Percentiles rank a stretch among this genome's conserved stretches.
These are phyloP conservation scores for Silurus aristotelis DNA, from an alignment of 2,797 vertebrate genomes.

Conservation along the genomic window DNA sequence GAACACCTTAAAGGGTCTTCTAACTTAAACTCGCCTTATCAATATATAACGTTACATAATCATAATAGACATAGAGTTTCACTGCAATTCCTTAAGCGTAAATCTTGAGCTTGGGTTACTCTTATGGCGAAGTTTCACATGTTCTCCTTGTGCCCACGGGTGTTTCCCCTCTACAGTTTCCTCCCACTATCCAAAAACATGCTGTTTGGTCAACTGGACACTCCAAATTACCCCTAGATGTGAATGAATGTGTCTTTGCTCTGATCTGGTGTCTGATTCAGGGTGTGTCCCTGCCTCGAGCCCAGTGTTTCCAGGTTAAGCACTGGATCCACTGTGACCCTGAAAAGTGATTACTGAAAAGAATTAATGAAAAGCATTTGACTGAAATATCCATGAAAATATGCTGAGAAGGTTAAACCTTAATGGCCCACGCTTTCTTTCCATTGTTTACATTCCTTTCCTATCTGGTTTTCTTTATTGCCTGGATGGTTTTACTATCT, in stretches of 20 bases:
- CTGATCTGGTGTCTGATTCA: background rate
- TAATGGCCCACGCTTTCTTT: no score
- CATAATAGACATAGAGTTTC: background rate
- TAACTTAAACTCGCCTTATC: background rate
- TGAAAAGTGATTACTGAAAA: background rate
- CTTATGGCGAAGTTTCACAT: background rate
- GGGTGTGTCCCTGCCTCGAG: background rate
- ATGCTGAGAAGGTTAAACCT: no score
- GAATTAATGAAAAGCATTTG: background rate
- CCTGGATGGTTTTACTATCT: no score
- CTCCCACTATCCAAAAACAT: slow-evolving; percentile 12
- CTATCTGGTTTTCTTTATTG: no score
- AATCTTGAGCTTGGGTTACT: background rate
- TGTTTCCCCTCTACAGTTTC: background rate
- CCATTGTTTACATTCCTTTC: no score
- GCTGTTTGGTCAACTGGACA: background rate
- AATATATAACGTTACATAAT: background rate
- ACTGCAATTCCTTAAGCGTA: background rate
- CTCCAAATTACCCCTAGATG: background rate
- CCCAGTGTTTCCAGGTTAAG: no score
- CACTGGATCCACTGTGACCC: background rate
- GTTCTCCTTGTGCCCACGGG: background rate
- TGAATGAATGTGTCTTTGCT: background rate
- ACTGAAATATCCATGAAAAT: background rate
- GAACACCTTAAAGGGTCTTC: background rate